These are phyloP conservation scores for Tuberolachnus salignus DNA, from an alignment of 2,888 invertebrate species.

Conservation along the genomic window DNA sequence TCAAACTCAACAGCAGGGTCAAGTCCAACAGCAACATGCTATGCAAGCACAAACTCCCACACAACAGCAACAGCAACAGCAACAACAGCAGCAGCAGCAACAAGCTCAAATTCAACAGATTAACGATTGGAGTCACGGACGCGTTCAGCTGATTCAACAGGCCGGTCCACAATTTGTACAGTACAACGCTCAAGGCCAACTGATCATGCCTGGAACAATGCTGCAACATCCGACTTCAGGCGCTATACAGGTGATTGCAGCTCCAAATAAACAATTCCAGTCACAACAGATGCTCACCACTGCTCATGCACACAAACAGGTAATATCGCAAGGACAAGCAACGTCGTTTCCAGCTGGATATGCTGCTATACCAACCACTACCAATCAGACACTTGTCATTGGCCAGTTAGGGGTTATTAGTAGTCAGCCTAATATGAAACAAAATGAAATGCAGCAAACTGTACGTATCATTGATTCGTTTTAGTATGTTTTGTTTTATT, in stretches of 20 bases:
- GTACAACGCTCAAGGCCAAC: conserved; percentile 63
- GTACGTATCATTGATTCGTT: conserved; percentile 32
- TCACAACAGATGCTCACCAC: conserved; percentile 82
- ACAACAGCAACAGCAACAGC: conserved; percentile 57
- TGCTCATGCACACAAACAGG: conserved; percentile 66
- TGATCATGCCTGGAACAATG: conserved; percentile 82
- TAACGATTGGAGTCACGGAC: conserved; percentile 74
- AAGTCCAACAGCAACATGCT: conserved; percentile 55
- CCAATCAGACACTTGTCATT: conserved; percentile 79
- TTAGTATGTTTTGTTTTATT: conserved; percentile 50
- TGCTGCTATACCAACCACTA: conserved; percentile 70
- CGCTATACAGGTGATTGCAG: conserved; percentile 81
- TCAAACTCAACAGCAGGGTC: conserved; percentile 57
- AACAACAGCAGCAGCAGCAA: conserved; percentile 45
- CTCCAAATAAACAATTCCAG: conserved; percentile 78
- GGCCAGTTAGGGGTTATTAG: conserved; percentile 70
- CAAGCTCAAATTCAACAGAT: conserved; percentile 62
- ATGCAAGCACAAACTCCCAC: conserved; percentile 43
- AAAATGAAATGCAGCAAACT: conserved; percentile 53
- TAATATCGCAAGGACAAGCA: conserved; percentile 59
- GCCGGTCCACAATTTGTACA: conserved; percentile 49
- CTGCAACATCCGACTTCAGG: conserved; percentile 75
- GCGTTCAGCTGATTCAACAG: conserved; percentile 61
- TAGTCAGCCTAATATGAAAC: conserved; percentile 70
- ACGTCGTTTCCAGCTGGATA: conserved; percentile 69